Base-by-base conservation (phyloP, 2,797 vertebrate genomes). In the Lithobates sylvaticus region DNA sequence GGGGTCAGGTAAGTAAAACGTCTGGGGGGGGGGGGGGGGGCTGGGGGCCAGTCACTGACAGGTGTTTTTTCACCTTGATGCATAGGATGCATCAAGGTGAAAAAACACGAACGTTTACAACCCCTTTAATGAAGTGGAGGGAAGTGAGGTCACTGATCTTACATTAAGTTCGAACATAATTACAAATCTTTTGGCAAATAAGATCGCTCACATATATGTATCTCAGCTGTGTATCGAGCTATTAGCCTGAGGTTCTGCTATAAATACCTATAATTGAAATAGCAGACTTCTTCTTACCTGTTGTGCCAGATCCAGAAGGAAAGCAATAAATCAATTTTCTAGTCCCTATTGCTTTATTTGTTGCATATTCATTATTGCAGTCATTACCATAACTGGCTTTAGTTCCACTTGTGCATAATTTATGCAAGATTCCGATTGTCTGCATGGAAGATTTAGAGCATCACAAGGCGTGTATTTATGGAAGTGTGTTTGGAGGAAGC, bases 301-400 rank as follows among this genome's bases (percentile, higher is more conserved):
- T 68, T 64, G 18, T 88, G 86, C 23, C 32, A 78, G 47, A 86
- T 70, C 16, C 27, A 64, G 3, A 82, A 71, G n/a, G 21, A 29
- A 42, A 50, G 44, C 47, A 27, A 72, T 76, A 65, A 86, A 81
- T 76, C 72, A 39, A 78, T 88, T 88, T 89, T 73, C 83, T 64
- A 83, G n/a, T 89, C 29, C 69, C 88, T 82, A 75, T 81, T 85
- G 68, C 68, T 50, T 88, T 78, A 65, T 65, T 90, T 75, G 42
- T 47, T 36, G 32, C 70, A 74, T 72, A 78, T 79, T 89, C 78
- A 85, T 85, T 89, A 87, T 88, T 54, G 82, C 34, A 70, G 8
- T 70, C 44, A 71, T 89, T 75, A 91, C 47, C 67, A 64, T 21
- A 61, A 89, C 75, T 89, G 88, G 81, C 88, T 83, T 64, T 76